Evolutionary conservation across 2,113 vertebrate genomes (phyloP).

Genomic region (Pluvialis apricaria): DNA sequence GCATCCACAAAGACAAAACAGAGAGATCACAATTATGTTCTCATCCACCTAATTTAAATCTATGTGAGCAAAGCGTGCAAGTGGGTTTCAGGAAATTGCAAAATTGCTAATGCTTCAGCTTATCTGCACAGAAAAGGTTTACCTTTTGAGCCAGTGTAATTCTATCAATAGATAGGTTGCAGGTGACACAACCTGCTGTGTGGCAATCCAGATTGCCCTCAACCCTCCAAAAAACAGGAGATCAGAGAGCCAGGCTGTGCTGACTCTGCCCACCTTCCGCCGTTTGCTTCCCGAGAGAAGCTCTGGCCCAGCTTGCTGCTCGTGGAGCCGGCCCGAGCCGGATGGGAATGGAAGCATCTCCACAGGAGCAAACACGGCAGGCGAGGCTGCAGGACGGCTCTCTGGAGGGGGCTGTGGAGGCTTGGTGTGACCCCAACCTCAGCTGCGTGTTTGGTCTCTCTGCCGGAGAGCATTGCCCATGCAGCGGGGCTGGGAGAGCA

Average conservation of each 20-base stretch:
- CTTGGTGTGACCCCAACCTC: not conserved
- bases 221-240: rapidly evolving
- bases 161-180: not conserved
- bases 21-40: not conserved
- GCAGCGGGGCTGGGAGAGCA: not conserved
- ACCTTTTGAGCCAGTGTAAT: not conserved
- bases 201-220: not conserved
- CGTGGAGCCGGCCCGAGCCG: not conserved
- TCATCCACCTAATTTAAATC: not conserved
- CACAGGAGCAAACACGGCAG: not conserved
- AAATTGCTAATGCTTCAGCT: not conserved
- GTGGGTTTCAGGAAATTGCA: not conserved
- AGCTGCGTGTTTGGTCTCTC: not conserved
- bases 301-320: not conserved
- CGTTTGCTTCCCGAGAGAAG: not conserved
- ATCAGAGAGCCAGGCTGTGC: not conserved
- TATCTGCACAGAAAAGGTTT: not conserved
- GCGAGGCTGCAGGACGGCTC: not conserved
- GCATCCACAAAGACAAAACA: not conserved
- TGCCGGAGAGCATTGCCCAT: not conserved
- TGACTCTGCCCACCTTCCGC: not conserved
- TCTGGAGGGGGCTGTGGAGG: not conserved
- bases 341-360: not conserved
- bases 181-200: not conserved
- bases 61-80: not conserved